Evolutionary conservation across 2,113 vertebrate genomes (phyloP), one percentile per base, ranked within the genome.

Genomic region (Megaceryle torquata): DNA sequence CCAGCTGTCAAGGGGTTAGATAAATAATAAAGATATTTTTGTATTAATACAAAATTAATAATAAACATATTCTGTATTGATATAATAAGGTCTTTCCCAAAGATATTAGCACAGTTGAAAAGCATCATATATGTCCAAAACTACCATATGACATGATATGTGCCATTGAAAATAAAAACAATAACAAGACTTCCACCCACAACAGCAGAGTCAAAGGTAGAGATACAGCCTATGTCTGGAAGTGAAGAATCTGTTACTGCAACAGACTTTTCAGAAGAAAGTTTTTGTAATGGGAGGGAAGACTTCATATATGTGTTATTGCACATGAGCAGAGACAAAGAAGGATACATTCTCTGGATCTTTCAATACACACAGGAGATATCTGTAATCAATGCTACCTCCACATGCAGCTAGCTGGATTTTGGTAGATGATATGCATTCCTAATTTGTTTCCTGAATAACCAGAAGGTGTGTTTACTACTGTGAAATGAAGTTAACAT

Each of bases 391-490:
- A 89, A 15, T 65, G 94, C 76, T 61, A 8, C 46, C 4, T 13
- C 91, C 91, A 70, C 92, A 72, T 54, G 44, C 86, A 87, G 95
- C 86, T 56, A 35, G 75, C 93, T 94, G 95, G 85, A 88, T 89
- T 95, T 96, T 60, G 82, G 88, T 48, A 72, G 60, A 63, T 93
- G 87, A 88, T 93, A 96, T 92, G 84, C 88, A 86, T 94, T 97
- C 77, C 94, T 82, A 76, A 96, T 96, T 95, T 86, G 72, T 96
- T 88, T 92, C 87, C 86, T 78, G 79, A 21, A 5, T 82, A 90
- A 95, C 87, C 93, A 96, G 93, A 94, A 94, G 91, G 93, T 93
- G 93, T 84, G 92, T 96, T 97, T 96, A 96, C 93, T 95, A 86
- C 93, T 86, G 65, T 7, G 1, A 96, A 94, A 92, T 91, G 75